Evolutionary conservation across 2,797 vertebrate genomes (phyloP), one percentile per base, ranked within the genome.

Genomic region (Aeoliscus strigatus): DNA sequence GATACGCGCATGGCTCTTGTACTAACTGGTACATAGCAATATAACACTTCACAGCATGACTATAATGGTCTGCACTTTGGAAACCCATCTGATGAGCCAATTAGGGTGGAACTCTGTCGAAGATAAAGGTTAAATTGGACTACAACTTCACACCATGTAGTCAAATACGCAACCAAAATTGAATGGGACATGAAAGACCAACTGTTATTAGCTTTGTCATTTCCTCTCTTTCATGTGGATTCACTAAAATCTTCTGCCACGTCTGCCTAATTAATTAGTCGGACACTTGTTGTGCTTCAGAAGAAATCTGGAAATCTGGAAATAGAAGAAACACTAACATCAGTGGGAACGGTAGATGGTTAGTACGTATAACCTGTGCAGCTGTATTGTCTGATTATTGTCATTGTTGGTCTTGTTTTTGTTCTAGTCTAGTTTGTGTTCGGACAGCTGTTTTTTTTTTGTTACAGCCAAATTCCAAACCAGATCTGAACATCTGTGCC

Each of bases 11-110:
- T 30, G 14, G 35, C 40, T 34, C 33, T 29, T 30, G 4, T 16
- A 28, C 30, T 31, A 8, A 13, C 27, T 12, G n/a, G 6, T 16
- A 31, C 24, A 39, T 26, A 5, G n/a, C 24, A 6, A 44, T 13
- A 16, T n/a, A 9, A n/a, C 27, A 21, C 14, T 60, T 48, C 18
- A 38, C 17, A 39, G 15, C 9, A 55, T 37, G n/a, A 46, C 27
- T 23, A 16, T 5, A 33, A 32, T 41, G 5, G 11, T 14, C 6
- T 15, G 1, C 9, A 24, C 1, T 14, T 16, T 31, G 4, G 18
- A 30, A 36, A 29, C 13, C 1, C 30, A 14, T 41, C 13, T 15
- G n/a, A 31, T 2, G 32, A 10, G 4, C 8, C 14, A 21, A 26
- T 6, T 21, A 15, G 52, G 3, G 1, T 16, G 18, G 6, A 21